These are phyloP conservation scores for Cydia amplana DNA, from an alignment of 1,140 invertebrate genomes.

Conservation along the genomic window DNA sequence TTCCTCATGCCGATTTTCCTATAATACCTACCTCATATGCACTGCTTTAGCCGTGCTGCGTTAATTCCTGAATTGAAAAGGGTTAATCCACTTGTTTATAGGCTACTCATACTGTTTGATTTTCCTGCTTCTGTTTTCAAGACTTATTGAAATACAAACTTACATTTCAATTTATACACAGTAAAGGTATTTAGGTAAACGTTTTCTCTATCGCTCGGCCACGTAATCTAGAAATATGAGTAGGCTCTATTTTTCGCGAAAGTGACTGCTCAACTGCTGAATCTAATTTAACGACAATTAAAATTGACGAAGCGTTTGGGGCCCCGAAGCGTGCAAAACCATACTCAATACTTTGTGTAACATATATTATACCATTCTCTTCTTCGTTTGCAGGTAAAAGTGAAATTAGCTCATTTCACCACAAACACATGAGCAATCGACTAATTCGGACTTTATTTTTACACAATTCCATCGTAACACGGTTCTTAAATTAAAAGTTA, in stretches of 20 bases:
- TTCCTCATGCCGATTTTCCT: conserved; percentile 42
- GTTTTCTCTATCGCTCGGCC: too few species aligned
- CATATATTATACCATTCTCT: neutral
- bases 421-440: conserved; percentile 19
- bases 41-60: neutral
- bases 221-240: too few species aligned
- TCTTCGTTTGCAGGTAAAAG: conserved; percentile 2
- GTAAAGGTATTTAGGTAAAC: too few species aligned
- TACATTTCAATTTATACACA: too few species aligned
- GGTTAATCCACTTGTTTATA: neutral
- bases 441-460: conserved; percentile 29
- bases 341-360: too few species aligned
- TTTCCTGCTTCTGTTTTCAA: neutral
- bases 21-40: conserved; percentile 37
- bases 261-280: too few species aligned
- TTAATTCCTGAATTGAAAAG: conserved; percentile 23
- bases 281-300: too few species aligned
- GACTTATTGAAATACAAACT: too few species aligned
- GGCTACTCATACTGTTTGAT: neutral
- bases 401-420: conserved; percentile 22
- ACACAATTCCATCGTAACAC: conserved; percentile 22
- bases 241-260: too few species aligned
- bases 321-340: too few species aligned
- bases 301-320: too few species aligned
- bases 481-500: conserved; percentile 20